phyloP scores from a whole-genome alignment of 2,113 vertebrate genomes.

The Nycticryphes semicollaris region DNA sequence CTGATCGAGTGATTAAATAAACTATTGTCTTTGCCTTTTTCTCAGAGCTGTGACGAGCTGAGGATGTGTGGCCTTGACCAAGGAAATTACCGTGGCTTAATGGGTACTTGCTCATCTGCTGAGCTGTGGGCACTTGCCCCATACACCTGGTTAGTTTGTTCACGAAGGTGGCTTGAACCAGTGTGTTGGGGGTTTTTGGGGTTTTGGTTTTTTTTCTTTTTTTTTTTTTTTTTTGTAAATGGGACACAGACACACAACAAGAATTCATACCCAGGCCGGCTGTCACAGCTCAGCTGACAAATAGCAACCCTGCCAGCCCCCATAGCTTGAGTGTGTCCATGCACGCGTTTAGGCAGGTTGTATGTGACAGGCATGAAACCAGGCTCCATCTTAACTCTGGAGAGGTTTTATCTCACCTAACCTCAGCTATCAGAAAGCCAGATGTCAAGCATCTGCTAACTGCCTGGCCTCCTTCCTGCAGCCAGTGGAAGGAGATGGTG shows the following conservation, averaged over 20 bases:
- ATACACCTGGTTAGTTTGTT: background rate
- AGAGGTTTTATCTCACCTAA: background rate
- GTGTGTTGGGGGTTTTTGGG: fast-evolving
- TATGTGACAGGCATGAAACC: background rate
- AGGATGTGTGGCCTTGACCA: background rate
- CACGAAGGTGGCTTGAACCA: background rate
- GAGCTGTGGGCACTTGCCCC: background rate
- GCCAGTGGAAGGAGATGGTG: background rate
- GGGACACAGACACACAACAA: background rate
- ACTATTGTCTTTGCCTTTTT: background rate
- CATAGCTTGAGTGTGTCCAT: background rate
- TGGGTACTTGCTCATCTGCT: background rate
- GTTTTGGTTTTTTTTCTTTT: background rate
- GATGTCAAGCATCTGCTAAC: background rate
- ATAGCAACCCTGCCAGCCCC: background rate
- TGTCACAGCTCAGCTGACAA: background rate
- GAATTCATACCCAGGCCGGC: background rate
- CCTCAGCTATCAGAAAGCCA: background rate
- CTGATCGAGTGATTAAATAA: background rate
- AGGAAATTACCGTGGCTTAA: background rate
- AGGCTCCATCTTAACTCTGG: background rate
- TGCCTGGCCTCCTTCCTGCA: background rate
- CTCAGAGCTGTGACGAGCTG: background rate
- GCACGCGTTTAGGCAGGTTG: background rate
- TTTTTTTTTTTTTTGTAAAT: background rate